Conservation (phyloP, 2,113 vertebrate genomes). For the Protomyctophum bolini region DNA sequence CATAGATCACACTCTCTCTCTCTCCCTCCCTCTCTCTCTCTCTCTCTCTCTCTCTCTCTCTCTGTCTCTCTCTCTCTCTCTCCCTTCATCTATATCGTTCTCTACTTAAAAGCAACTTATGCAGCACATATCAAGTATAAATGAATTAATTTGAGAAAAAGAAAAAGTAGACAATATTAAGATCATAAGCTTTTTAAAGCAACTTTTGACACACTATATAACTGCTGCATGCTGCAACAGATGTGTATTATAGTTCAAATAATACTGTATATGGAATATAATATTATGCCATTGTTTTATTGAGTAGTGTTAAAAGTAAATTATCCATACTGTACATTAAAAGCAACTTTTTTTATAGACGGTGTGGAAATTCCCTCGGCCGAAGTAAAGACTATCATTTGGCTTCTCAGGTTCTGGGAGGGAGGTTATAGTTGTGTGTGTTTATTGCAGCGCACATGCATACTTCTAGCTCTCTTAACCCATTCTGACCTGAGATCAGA, state of each 20-base stretch:
- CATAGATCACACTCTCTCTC: background rate
- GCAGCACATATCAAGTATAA: slow-evolving; percentile 38
- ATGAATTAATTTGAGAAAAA: slow-evolving; percentile 30
- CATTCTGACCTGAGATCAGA: too few species aligned
- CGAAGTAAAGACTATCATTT: slow-evolving; percentile 72
- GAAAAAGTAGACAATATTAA: slow-evolving; percentile 14
- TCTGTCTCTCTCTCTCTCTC: background rate
- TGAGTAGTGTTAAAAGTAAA: slow-evolving; percentile 57
- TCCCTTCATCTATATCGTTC: background rate
- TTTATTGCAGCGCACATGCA: slow-evolving; percentile 49
- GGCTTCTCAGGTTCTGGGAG: slow-evolving; percentile 53
- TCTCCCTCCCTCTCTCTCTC: background rate
- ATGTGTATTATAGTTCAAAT: slow-evolving; percentile 54
- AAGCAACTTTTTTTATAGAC: slow-evolving; percentile 48
- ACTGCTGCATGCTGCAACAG: slow-evolving; percentile 45
- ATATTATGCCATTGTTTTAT: slow-evolving; percentile 49
- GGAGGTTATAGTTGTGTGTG: slow-evolving; percentile 51
- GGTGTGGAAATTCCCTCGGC: slow-evolving; percentile 76
- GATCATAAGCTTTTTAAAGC: slow-evolving; percentile 32
- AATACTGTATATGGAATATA: slow-evolving; percentile 28
- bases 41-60: background rate
- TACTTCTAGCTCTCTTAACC: slow-evolving; percentile 44
- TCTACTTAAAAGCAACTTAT: slow-evolving; percentile 32
- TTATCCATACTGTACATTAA: slow-evolving; percentile 61
- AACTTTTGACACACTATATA: slow-evolving; percentile 49